phyloP scores from a whole-genome alignment of 2,888 invertebrate species.

The Pogonocherus hispidulus region DNA sequence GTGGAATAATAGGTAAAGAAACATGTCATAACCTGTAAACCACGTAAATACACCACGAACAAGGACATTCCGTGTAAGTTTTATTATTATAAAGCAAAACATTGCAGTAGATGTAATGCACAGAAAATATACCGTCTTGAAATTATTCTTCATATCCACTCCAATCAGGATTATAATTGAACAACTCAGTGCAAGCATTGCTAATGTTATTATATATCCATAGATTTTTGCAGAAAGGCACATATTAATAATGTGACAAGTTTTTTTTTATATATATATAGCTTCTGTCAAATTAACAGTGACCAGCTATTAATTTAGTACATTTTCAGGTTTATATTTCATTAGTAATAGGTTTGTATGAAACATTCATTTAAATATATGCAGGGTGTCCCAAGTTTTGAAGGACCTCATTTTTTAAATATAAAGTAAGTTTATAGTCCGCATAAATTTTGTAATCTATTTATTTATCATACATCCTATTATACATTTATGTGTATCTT shows the following conservation, averaged over 20 bases:
- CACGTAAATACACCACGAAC: slow-evolving; percentile 15
- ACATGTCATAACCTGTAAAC: slow-evolving; percentile 19
- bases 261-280: too few relatives aligned
- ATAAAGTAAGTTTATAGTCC: too few relatives aligned
- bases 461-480: too few relatives aligned
- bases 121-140: neutral
- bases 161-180: slow-evolving; percentile 18
- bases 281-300: too few relatives aligned
- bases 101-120: slow-evolving; percentile 15
- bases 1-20: slow-evolving; percentile 25
- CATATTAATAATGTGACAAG: slow-evolving; percentile 10
- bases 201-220: slow-evolving; percentile 14
- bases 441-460: too few relatives aligned
- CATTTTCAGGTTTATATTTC: too few relatives aligned
- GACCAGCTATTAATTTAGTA: too few relatives aligned
- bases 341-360: too few relatives aligned
- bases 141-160: slow-evolving; percentile 4
- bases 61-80: slow-evolving; percentile 23
- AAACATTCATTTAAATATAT: too few relatives aligned
- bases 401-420: too few relatives aligned
- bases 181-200: slow-evolving; percentile 10
- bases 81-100: slow-evolving; percentile 24
- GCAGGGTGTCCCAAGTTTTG: too few relatives aligned
- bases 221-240: neutral
- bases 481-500: too few relatives aligned